phyloP scores from a whole-genome alignment of 1,140 invertebrate species.

The Mercenaria mercenaria region DNA sequence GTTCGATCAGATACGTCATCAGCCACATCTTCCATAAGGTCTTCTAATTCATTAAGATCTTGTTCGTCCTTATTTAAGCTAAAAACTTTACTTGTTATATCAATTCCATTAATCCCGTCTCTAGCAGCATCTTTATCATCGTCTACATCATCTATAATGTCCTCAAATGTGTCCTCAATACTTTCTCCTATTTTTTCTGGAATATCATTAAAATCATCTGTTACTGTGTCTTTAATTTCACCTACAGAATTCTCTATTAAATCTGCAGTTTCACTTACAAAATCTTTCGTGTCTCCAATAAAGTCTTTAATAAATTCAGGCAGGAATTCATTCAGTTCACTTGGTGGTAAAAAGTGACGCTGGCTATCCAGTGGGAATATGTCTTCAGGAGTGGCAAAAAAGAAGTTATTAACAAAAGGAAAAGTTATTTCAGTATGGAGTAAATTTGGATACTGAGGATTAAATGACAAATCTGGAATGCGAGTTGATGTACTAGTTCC shows the following conservation, averaged over 20 bases:
- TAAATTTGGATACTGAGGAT: not conserved
- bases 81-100: slow-evolving; percentile 15
- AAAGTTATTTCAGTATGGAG: not conserved
- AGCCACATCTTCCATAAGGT: not conserved
- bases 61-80: not conserved
- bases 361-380: not conserved
- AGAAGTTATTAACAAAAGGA: slow-evolving; percentile 27
- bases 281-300: not conserved
- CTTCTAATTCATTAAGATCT: slow-evolving; percentile 6
- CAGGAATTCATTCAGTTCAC: not conserved
- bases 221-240: not conserved
- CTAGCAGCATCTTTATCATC: not conserved
- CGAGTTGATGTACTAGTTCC: not conserved
- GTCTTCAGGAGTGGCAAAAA: slow-evolving; percentile 29
- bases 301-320: slow-evolving; percentile 5
- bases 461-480: not conserved
- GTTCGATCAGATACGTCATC: not conserved
- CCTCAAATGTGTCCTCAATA: no score
- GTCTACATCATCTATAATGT: not conserved
- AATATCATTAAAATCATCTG: not conserved
- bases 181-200: not conserved
- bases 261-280: not conserved
- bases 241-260: not conserved
- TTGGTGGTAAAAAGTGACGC: not conserved
- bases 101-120: slow-evolving; percentile 28